Base-by-base conservation (phyloP, 2,113 vertebrate species). In the Suncus etruscus region DNA sequence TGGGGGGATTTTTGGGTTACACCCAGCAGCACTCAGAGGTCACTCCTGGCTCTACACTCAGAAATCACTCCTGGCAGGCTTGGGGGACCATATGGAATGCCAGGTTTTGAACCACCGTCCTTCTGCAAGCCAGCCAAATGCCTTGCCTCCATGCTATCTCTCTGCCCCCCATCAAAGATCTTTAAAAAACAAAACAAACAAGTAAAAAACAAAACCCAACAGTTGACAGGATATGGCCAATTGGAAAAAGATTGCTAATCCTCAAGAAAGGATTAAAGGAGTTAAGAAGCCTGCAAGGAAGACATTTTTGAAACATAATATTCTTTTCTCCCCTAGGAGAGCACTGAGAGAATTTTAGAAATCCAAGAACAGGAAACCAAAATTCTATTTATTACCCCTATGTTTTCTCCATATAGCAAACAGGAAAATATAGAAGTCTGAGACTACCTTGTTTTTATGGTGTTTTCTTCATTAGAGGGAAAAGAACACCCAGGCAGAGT, bases 241-340 rank as follows among this genome's bases (percentile, higher is more conserved):
- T 3, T 4, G 11, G 20, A 2, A 25, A 11, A 58, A 45, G 86
- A 68, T 25, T 51, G 6, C 54, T 29, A 24, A 39, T 29, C 31
- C 51, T 39, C 83, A 70, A 47, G 15, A 14, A 50, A 27, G 24
- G 12, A 50, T 2, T 39, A 39, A 39, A 39, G 1, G 78, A 29
- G 9, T 25, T 22, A 63, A 47, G 50, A 65, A 45, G 39, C 11
- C 45, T 0, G 0, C 15, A n/a, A 0, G 0, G 32, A 63, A 86
- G 51, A 47, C 6, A 24, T 50, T 14, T 50, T 22, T n/a, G 32
- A 61, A 20, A 61, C 18, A 61, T 61, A 24, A 65, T 14, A 14
- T 16, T 20, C 31, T 20, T 39, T 39, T 39, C 11, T 76, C 63
- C 61, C 29, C 3, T 27, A 39, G 76, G 20, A 58, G 1, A 20